Conservation (phyloP, 1,140 invertebrate species). For the Eubasilissa regina region DNA sequence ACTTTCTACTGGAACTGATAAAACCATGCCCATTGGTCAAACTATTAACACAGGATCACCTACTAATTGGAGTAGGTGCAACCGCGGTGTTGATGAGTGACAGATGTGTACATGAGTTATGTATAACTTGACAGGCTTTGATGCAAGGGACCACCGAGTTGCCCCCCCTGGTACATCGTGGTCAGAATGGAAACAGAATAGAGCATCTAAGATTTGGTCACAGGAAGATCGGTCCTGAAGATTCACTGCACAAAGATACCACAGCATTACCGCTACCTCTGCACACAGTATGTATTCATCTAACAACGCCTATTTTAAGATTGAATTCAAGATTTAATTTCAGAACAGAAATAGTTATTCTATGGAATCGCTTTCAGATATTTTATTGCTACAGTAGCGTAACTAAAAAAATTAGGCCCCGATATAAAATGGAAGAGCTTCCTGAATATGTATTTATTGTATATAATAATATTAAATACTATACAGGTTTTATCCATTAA, state of each 20-base stretch:
- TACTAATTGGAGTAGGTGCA: too few relatives aligned
- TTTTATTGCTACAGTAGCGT: too few relatives aligned
- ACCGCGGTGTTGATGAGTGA: slow-evolving; percentile 1
- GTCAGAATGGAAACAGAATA: slow-evolving; percentile 57
- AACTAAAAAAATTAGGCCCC: too few relatives aligned
- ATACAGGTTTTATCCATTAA: too few relatives aligned
- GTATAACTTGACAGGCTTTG: slow-evolving; percentile 57
- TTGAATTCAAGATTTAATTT: neutral
- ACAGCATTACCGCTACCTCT: slow-evolving; percentile 50
- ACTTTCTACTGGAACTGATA: neutral
- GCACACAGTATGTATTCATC: slow-evolving; percentile 57
- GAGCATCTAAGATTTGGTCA: slow-evolving; percentile 58
- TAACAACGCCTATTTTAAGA: slow-evolving; percentile 12
- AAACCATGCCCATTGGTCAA: neutral
- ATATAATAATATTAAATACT: too few relatives aligned
- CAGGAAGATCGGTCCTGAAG: slow-evolving; percentile 57
- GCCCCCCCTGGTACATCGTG: slow-evolving; percentile 48
- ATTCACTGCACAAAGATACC: slow-evolving; percentile 56
- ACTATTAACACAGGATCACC: neutral
- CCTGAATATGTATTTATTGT: too few relatives aligned
- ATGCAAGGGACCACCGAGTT: slow-evolving; percentile 55
- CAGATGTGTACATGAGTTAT: slow-evolving; percentile 48
- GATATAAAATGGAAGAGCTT: too few relatives aligned
- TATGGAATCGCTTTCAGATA: too few relatives aligned
- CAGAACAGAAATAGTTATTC: too few relatives aligned